Base-by-base conservation (phyloP, 1,140 invertebrate species). In the Drosophila obscura region DNA sequence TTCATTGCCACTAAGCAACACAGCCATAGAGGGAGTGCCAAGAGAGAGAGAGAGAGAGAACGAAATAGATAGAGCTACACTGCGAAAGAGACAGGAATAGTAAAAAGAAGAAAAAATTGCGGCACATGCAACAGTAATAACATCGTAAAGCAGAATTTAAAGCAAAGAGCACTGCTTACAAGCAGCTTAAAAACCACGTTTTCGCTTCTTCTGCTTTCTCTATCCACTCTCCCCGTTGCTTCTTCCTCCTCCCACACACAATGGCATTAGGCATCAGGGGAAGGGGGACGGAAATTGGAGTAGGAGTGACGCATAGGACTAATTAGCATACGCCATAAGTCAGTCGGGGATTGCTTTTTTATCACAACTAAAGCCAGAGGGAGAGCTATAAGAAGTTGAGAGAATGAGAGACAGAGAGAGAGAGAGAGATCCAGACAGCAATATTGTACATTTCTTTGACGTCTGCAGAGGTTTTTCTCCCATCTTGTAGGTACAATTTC, bases 291-390 rank as follows among this genome's bases (percentile, higher is more conserved):
- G 48, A 45, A 31, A 11, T 35, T 44, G 49, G 52, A 50, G 63
- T 43, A 35, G 28, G 8, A 31, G 49, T 39, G 77, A 46, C 76
- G 61, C 75, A 78, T 39, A 67, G 83, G 64, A 63, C 82, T 87
- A 82, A 85, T 85, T 85, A 85, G 82, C 82, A 85, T 85, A 85
- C 78, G 82, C 82, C 78, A 87, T 65, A 78, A 81, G 77, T 80
- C 68, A 81, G 77, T 68, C 73, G 58, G 64, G 41, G 49, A 80
- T 48, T 72, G 65, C 66, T 78, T 77, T 80, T 68, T 56, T 41
- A 48, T 67, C 26, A 22, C 28, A 48, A 9, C 28, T 13, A 59
- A 16, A 19, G 7, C 24, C 46, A 55, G 35, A 19, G 15, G 13
- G 39, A 4, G 15, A 41, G 22, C 15, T n/a, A 22, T 26, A 0